A percentile compares a stretch with the other conserved stretches of the same genome.
Conservation (phyloP, 2,113 vertebrate species). For the Lichenostomus cassidix region DNA sequence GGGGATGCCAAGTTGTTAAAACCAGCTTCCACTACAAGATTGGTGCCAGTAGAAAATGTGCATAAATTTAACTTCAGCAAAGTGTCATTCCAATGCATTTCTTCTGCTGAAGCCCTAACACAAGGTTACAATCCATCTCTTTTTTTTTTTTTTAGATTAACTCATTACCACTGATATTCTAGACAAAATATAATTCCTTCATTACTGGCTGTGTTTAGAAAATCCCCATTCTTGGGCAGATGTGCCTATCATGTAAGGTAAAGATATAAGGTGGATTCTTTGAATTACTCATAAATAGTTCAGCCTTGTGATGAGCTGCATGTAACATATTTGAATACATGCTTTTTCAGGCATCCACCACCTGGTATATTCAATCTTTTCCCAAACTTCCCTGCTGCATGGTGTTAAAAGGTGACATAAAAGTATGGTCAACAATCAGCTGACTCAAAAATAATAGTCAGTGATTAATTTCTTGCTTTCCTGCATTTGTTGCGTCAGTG, state of each 20-base stretch:
- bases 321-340: neutral
- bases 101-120: neutral
- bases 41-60: neutral
- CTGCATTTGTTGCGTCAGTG: neutral
- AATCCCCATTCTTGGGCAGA: neutral
- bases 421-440: neutral
- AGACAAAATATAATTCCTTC: neutral
- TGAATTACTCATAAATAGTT: neutral
- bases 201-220: neutral
- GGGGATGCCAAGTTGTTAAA: neutral
- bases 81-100: neutral
- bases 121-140: neutral
- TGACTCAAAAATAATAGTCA: neutral
- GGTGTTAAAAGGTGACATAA: neutral
- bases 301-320: neutral
- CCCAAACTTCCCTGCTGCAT: neutral
- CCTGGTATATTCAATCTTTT: neutral
- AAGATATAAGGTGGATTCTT: neutral
- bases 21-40: neutral
- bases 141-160: neutral
- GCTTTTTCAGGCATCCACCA: neutral
- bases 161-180: neutral
- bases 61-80: neutral
- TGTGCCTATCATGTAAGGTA: rapidly evolving
- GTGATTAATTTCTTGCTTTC: neutral